Base-by-base conservation (phyloP, 1,140 invertebrate genomes). In the Drosophila neocordata region DNA sequence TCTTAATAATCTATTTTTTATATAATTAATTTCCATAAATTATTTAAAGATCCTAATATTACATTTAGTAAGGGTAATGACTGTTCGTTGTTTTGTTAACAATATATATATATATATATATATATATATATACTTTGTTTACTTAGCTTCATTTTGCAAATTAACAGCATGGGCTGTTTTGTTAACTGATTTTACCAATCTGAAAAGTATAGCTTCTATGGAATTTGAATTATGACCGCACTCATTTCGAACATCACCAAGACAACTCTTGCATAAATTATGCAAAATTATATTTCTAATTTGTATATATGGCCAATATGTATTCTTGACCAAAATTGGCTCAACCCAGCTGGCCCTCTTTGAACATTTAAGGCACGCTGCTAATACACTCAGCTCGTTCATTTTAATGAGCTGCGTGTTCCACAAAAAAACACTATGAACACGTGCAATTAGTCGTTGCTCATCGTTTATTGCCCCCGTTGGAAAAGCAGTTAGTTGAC, bases 201-300 rank as follows among this genome's bases (percentile, higher is more conserved):
- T 60, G 48, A 56, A 69, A 22, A 24, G 20, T 58, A 35, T 41
- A 41, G 37, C 22, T 61, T 67, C 68, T 55, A 53, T 66, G 56
- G 56, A 24, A 24, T 20, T 66, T 63, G 62, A 69, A 27, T 66
- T 70, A 66, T 74, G 51, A 65, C 37, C 59, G 59, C 27, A 75
- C 69, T 68, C 61, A 78, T 75, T 79, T 71, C 38, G 56, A 71
- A 57, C 67, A 48, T 63, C 27, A 48, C 15, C 48, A 61, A 65
- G 63, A 72, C 79, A 52, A 51, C 52, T 34, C 63, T 63, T 53
- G 82, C 82, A 81, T 87, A 87, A 76, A 87, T 87, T 87, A 85
- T 85, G 68, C 82, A 85, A 87, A 72, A 67, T 69, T 61, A 60
- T 65, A 62, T 75, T 62, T 66, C 53, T 52, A 69, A 24, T 2